Conservation (phyloP, 2,113 vertebrate species). For the Periophthalmus modestus region DNA sequence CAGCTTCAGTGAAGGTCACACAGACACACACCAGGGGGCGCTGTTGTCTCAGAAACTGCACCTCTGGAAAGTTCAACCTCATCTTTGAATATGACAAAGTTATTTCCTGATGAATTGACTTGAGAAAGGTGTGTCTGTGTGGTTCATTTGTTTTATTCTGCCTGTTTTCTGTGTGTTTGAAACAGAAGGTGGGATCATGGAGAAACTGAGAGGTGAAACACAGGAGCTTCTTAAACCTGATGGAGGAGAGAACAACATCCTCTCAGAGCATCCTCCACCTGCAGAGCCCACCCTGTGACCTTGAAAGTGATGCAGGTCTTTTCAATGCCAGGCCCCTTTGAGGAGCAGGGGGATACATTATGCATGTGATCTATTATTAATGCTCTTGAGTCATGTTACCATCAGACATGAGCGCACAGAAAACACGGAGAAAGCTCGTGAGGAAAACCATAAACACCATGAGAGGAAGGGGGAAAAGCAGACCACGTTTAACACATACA, state of each 20-base stretch:
- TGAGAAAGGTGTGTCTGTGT: neutral
- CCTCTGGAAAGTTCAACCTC: neutral
- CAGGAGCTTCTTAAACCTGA: neutral
- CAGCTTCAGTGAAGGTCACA: neutral
- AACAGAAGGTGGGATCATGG: neutral
- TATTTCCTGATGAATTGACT: neutral
- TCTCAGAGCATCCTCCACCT: conserved; percentile 4
- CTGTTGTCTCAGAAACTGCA: conserved; percentile 45
- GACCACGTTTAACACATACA: neutral
- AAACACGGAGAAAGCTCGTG: conserved; percentile 45
- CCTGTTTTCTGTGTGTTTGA: neutral
- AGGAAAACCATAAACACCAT: conserved; percentile 25
- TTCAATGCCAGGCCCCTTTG: conserved; percentile 54
- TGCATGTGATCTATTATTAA: conserved; percentile 80
- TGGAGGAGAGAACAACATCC: neutral
- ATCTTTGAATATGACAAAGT: neutral
- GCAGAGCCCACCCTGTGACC: conserved; percentile 44
- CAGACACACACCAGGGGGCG: conserved; percentile 53
- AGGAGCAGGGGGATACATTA: conserved; percentile 71
- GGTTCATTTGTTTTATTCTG: neutral
- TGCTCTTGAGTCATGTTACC: conserved; percentile 76
- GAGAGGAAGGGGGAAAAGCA: neutral
- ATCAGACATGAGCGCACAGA: conserved; percentile 56
- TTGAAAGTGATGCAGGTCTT: conserved; percentile 63
- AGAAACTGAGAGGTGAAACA: neutral